Evolutionary conservation across 2,888 invertebrate genomes (phyloP), one percentile per base, ranked within the genome.

Genomic region (Amiota minor): DNA sequence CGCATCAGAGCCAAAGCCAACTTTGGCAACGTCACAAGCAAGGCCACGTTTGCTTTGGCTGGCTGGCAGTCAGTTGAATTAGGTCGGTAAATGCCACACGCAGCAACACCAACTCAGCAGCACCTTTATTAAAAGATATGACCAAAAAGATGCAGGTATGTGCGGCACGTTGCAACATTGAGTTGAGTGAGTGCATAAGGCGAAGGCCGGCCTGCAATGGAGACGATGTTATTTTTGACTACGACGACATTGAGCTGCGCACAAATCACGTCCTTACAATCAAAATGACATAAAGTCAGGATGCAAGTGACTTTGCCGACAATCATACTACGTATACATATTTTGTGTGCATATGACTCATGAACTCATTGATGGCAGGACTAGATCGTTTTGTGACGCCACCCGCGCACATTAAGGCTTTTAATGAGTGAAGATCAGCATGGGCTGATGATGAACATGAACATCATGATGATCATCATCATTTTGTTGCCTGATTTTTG

Each of bases 211-310:
- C 59, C 2, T 9, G 9, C 23, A 18, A 16, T 16, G 56, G 9
- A 10, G 59, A 18, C 59, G 18, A 59, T 18, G 59, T 11, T 35
- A 35, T 8, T 35, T 35, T 35, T 18, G 18, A 59, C 59, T 9
- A 16, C 18, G 59, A 16, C 20, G 59, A 50, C 59, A 46, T 45
- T 45, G 46, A 56, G 59, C 20, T 50, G 61, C 8, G 71, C 65
- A 70, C 71, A 72, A 64, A 73, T 76, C 76, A 77, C 77, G 74
- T 77, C 72, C 71, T 72, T 69, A 72, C 71, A 74, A 77, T 77
- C 77, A 77, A 70, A 75, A 73, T 74, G 73, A 72, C 77, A 77
- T 76, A 73, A 75, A 76, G 68, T 61, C 75, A 75, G 77, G 77
- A 77, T 74, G 75, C 72, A 74, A 75, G 77, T 70, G 59, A 72